phyloP scores from a whole-genome alignment of 2,797 vertebrate genomes.

The Falco columbarius region DNA sequence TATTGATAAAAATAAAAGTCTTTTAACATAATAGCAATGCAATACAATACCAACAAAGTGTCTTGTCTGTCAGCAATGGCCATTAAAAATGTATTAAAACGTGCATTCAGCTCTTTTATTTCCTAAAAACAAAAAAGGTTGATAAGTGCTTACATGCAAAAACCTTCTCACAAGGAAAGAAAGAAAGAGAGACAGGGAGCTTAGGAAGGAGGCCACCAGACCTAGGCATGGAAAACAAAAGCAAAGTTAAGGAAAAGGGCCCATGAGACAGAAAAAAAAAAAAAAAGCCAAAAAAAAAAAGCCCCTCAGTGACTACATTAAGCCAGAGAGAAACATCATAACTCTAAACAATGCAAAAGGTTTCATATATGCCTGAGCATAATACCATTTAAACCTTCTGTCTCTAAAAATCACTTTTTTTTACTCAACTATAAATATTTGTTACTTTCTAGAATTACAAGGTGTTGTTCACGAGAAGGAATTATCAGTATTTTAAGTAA shows the following conservation, averaged over 20 bases:
- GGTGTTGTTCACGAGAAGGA: neutral
- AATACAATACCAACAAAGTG: slow-evolving; percentile 74
- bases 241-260: slow-evolving; percentile 47
- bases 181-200: slow-evolving; percentile 29
- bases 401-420: neutral
- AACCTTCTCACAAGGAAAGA: slow-evolving; percentile 53
- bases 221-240: slow-evolving; percentile 64
- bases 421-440: neutral
- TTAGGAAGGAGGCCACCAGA: slow-evolving; percentile 59
- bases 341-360: slow-evolving; percentile 41
- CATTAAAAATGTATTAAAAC: slow-evolving; percentile 80
- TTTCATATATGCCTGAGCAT: slow-evolving; percentile 8
- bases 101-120: slow-evolving; percentile 66
- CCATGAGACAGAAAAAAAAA: neutral
- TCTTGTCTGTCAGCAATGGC: slow-evolving; percentile 55
- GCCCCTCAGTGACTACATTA: neutral
- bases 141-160: slow-evolving; percentile 60
- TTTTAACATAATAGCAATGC: slow-evolving; percentile 73
- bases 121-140: slow-evolving; percentile 69
- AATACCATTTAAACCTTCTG: slow-evolving; percentile 43
- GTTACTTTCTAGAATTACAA: slow-evolving; percentile 1
- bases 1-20: slow-evolving; percentile 78
- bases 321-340: slow-evolving; percentile 43
- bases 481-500: neutral
- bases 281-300: too few relatives aligned